A percentile compares a stretch with the other conserved stretches of the same genome.
Evolutionary conservation across 2,888 invertebrate species (phyloP).

Genomic region (Drosophila niveifrons): DNA sequence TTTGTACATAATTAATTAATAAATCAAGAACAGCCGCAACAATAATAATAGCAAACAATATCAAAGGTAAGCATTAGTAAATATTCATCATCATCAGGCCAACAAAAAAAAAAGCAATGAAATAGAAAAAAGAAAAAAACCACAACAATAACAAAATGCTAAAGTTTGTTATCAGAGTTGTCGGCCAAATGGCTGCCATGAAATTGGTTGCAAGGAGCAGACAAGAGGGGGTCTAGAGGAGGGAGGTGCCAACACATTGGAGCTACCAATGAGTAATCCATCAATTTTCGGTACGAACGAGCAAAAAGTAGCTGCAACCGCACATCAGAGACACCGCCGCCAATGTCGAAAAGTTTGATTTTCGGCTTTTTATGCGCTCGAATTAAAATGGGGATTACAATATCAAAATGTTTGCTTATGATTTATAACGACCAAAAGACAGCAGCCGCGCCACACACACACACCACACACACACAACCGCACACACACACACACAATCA

Average conservation of each 20-base stretch:
- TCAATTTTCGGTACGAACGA: constrained; percentile 74
- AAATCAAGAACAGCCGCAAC: constrained; percentile 69
- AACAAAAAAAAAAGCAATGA: constrained; percentile 26
- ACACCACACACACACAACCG: constrained; percentile 14
- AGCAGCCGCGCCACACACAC: constrained; percentile 43
- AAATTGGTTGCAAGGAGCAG: constrained; percentile 7
- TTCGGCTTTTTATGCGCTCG: constrained; percentile 82
- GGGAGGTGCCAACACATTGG: neutral
- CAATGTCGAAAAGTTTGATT: constrained; percentile 83
- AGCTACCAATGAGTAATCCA: constrained; percentile 66
- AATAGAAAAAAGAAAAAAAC: neutral
- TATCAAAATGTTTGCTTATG: constrained; percentile 83
- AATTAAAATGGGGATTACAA: constrained; percentile 83
- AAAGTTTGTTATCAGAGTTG: constrained; percentile 50
- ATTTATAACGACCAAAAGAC: constrained; percentile 76
- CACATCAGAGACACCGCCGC: constrained; percentile 78
- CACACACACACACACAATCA: constrained; percentile 20
- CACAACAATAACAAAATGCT: constrained; percentile 28
- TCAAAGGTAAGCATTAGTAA: constrained; percentile 38
- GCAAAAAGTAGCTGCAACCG: constrained; percentile 69
- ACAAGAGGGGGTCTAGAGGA: neutral
- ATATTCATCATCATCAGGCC: constrained; percentile 63
- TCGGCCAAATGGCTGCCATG: constrained; percentile 56
- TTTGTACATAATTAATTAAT: constrained; percentile 73
- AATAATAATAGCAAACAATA: constrained; percentile 29